Evolutionary conservation across 2,888 invertebrate species (phyloP), one percentile per base, ranked within the genome.

Genomic region (Chorisops tibialis): DNA sequence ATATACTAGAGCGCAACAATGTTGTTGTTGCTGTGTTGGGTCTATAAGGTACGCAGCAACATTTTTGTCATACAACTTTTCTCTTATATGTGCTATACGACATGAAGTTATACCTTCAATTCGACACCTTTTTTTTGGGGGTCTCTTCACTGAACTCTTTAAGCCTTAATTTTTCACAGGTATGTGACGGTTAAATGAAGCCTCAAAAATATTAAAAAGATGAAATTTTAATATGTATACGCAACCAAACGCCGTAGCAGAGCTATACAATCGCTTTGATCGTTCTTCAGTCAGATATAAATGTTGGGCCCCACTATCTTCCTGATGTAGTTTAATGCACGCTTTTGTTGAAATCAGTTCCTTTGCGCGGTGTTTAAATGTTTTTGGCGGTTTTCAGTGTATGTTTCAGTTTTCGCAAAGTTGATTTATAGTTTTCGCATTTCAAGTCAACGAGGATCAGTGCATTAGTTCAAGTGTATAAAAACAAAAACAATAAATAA

Each of bases 271-370:
- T 41, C 41, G 18, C 5, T 7, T 41, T 12, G 41, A 18, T 59
- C 47, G 19, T 16, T 45, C n/a, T n/a, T n/a, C 30, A 39, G 22
- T 11, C 22, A 59, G 61, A 63, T 69, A 69, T 69, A 69, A 69
- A 69, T 66, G 63, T 62, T 63, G 64, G 64, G 68, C 69, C 69
- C 69, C 69, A 68, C 69, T 68, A 68, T 69, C 64, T 41, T 67
- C 62, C 48, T 59, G 66, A 41, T 66, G 67, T 68, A 69, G 69
- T 69, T 67, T 65, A 66, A 61, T 60, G 37, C 60, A 45, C 56
- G 62, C 66, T 61, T 65, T 61, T 59, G 59, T 59, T 22, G 56
- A 60, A 62, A 62, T 62, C 59, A 59, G 59, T 49, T 54, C 35
- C 35, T 19, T 47, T 47, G 7, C 30, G 5, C 30, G n/a, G n/a